Base-by-base conservation (phyloP, 2,797 vertebrate species). In the Labroides dimidiatus region DNA sequence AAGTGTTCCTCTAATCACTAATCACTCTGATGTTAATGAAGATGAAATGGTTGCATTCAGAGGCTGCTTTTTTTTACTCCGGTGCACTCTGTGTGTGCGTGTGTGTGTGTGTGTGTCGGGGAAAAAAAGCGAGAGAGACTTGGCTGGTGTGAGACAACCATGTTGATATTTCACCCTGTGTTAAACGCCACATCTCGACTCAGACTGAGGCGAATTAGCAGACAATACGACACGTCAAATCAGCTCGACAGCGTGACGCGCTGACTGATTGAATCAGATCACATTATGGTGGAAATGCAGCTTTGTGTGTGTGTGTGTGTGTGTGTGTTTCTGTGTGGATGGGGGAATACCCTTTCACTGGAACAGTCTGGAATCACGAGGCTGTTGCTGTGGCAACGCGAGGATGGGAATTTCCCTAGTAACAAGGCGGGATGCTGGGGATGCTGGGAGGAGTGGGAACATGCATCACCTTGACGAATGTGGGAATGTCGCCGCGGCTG, bases 331-430 rank as follows among this genome's bases (percentile, higher is more conserved):
- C 9, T 54, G 70, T 58, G 77, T 52, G 80, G 64, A 84, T 77
- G 74, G 91, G 91, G 92, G 86, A 92, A 93, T 91, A 92, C 92
- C 91, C 80, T 78, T 84, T 57, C 56, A 79, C 81, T 86, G 86
- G 82, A 88, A 88, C 85, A 85, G 81, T 89, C 84, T 83, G 86
- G 85, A 86, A 89, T 87, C 81, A 76, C 37, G 66, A 85, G 82
- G 48, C 87, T 78, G 89, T 92, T 89, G 77, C 91, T 72, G 70
- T 90, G 87, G 82, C 81, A 91, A 93, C 85, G 60, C 21, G 13
- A 64, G 82, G 62, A 89, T 60, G 92, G 93, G 92, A 93, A 92
- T 92, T 73, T 93, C 92, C 91, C 90, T 88, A 73, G 91, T 91
- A 92, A 93, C 92, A 90, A 39, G 89, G 87, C 81, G 17, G 78